Base-by-base conservation (phyloP, 2,888 invertebrate genomes). In the Drosophila setosimentum region DNA sequence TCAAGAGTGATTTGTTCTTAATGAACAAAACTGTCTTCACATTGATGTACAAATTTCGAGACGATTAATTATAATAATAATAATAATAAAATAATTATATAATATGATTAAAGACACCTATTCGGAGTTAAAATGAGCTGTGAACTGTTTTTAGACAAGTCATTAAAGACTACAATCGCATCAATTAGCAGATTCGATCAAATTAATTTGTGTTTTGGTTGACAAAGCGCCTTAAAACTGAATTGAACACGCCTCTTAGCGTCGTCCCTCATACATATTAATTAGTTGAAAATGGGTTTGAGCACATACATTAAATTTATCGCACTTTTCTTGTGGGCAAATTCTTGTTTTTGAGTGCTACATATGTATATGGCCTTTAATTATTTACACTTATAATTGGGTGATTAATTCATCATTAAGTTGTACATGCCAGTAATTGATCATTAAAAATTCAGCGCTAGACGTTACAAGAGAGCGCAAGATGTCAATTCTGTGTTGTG, bases 381-480 rank as follows among this genome's bases (percentile, higher is more conserved):
- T 89, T 77, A 89, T 86, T 83, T 67, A 81, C 74, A 71, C 60
- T 77, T 80, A 81, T 83, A 76, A 81, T 83, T 88, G 68, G 61
- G 51, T 79, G 81, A 86, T 79, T 77, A 79, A 76, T 78, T 80
- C 62, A 81, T 77, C 78, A 77, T 86, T 80, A 59, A 64, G 69
- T 76, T 71, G 60, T 66, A 66, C 69, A 78, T 73, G 81, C 61
- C 68, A 63, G 49, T 78, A 86, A 88, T 79, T 76, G 83, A 68
- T 76, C 89, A 88, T 88, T 85, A 73, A 87, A 84, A 76, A 82
- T 84, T 68, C 73, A 84, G 66, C 30, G 69, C n/a, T 35, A 13
- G 13, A 27, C 16, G 24, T 3, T 35, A 2, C 35, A 29, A 29
- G 16, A 35, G 29, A 24, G n/a, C 13, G 3, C n/a, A n/a, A 40